Evolutionary conservation across 2,888 invertebrate species (phyloP).

Genomic region (Cryptus armator): DNA sequence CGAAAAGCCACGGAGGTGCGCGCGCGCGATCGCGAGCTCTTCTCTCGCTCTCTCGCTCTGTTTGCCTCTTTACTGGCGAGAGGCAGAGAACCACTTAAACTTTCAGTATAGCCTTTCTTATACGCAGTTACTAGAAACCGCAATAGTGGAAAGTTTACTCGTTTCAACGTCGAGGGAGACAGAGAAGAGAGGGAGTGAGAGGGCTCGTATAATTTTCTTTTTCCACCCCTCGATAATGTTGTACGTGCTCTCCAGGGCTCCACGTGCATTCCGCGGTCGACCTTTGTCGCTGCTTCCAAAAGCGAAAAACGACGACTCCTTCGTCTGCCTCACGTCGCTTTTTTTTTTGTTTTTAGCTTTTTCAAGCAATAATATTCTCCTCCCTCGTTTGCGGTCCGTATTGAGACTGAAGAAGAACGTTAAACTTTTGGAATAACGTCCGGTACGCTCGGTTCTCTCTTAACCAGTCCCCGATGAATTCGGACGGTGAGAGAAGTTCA

Average conservation of each 20-base stretch:
- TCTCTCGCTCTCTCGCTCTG: conserved; percentile 13
- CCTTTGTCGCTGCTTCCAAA: conserved; percentile 26
- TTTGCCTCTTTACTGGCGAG: conserved; percentile 49
- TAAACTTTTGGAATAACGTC: conserved; percentile 14
- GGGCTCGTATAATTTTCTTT: conserved; percentile 54
- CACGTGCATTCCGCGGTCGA: neutral
- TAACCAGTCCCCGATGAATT: conserved; percentile 12
- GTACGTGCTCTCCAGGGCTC: neutral
- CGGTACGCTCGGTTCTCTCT: neutral
- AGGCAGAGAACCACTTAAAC: conserved; percentile 61
- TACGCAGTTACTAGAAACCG: conserved; percentile 57
- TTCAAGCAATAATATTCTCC: neutral
- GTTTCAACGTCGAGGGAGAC: conserved; percentile 5
- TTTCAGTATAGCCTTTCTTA: conserved; percentile 65
- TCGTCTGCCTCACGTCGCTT: neutral
- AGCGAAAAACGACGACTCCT: conserved; percentile 14
- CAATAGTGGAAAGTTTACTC: conserved; percentile 62
- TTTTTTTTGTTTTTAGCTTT: neutral
- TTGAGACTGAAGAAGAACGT: neutral
- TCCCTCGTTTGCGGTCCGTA: neutral
- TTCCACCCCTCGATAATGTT: conserved; percentile 39
- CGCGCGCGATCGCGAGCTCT: conserved; percentile 14
- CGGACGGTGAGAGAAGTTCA: conserved; percentile 22
- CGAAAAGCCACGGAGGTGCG: conserved; percentile 21
- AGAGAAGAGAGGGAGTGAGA: conserved; percentile 60